Conservation (phyloP, 1,140 invertebrate species). For the Leptopilina boulardi region DNA sequence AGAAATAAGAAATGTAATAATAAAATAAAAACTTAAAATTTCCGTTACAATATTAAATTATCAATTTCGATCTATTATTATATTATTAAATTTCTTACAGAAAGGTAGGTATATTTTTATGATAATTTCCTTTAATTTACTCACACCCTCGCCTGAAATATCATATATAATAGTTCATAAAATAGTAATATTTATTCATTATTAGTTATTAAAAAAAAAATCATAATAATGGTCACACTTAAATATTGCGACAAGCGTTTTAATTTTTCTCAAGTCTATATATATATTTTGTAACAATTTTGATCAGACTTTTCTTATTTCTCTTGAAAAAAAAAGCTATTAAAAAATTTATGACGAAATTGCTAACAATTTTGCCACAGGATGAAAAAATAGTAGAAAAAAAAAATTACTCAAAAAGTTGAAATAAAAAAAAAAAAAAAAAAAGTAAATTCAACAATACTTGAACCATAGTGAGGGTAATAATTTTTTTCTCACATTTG, state of each 20-base stretch:
- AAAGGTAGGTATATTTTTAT: no score
- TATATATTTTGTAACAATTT: not conserved
- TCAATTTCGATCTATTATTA: not conserved
- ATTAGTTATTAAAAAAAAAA: not conserved
- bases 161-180: not conserved
- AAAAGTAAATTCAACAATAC: no score
- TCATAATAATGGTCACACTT: conserved; percentile 1
- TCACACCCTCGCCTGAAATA: not conserved
- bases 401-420: no score
- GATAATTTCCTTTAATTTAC: not conserved
- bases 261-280: not conserved
- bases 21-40: not conserved
- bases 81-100: no score
- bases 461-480: no score
- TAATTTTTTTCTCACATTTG: no score
- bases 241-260: not conserved
- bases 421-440: no score
- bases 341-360: conserved; percentile 13
- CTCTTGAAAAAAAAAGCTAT: not conserved
- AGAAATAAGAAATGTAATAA: not conserved
- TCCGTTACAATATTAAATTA: not conserved
- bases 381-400: not conserved
- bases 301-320: not conserved
- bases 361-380: not conserved
- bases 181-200: not conserved